Evolutionary conservation across 2,113 vertebrate genomes (phyloP), one percentile per base, ranked within the genome.

Genomic region (Chamaetylas fuelleborni): DNA sequence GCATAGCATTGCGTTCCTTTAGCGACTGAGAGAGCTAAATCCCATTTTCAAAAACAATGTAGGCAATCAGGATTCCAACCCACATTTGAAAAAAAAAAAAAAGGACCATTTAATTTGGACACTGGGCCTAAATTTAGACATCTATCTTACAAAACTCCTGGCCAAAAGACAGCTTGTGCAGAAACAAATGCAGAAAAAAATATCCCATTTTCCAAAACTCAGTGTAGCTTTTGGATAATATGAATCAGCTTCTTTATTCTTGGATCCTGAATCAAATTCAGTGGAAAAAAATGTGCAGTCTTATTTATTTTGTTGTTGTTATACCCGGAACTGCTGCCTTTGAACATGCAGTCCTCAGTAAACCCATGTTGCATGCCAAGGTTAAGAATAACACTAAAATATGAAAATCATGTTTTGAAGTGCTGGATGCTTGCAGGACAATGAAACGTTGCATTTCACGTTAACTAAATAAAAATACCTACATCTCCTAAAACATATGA

Each of bases 261-360:
- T 93, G 91, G 90, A 88, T 72, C 48, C 74, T 88, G 81, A 87
- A 81, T 51, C 47, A 94, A 84, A 93, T 91, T 93, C 90, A 93
- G 78, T 89, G 86, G 96, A 97, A 97, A 96, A 57, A 96, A 95
- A 95, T 91, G 79, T 88, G 81, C 50, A 72, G 79, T 65, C 60
- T 80, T 92, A 79, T 84, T 95, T 90, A 66, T 91, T 96, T 86
- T 86, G 79, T 78, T 94, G 88, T 77, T 89, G 64, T 90, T 93
- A 76, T 60, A 76, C 58, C 69, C 86, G 2, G 4, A 77, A 72
- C 56, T 92, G 25, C 81, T 94, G 78, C 60, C 61, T 93, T 96
- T 96, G 91, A 95, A 92, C 84, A 93, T 33, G 61, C 11, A 93
- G 94, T 95, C 66, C 89, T 84, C 70, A 47, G 74, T 91, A 93